Evolutionary conservation across 1,140 invertebrate species (phyloP), one percentile per base, ranked within the genome.

Genomic region (Elymnias hypermnestra): DNA sequence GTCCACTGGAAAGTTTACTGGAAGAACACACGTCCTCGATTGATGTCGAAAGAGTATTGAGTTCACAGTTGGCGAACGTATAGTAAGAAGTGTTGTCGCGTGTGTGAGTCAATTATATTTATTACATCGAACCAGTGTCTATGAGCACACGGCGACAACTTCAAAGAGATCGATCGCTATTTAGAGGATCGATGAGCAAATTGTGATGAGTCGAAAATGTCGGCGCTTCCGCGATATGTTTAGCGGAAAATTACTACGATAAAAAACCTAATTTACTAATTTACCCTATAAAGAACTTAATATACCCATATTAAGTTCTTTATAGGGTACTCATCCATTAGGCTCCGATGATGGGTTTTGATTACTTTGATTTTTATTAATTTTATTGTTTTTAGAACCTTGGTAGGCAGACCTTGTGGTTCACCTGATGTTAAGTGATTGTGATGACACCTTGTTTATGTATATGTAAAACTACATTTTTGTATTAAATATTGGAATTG

Each of bases 21-120:
- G 68, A 73, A 54, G 57, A n/a, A 66, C 66, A 72, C 58, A 72
- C 77, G 69, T 77, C 64, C 71, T 68, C 76, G 64, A 54, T 77
- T 63, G 57, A 62, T 67, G 79, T 76, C 63, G 68, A 75, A 78
- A 60, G 74, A 65, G 71, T 67, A 73, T 83, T 81, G 74, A 83
- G 67, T 68, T 71, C 64, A 62, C 63, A 74, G 63, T 77, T 71
- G 67, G 73, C 72, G 58, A 70, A 64, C 64, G 68, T 61, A 60
- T 57, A 53, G 62, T 63, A 62, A 66, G 63, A 64, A 67, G 64
- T 72, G 63, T 67, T 72, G 71, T 72, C 73, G 66, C 60, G 61
- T 69, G 64, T 69, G 73, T 64, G 73, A 69, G 68, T 81, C 67
- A 72, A 82, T 82, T 84, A 84, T 84, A 82, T 84, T 81, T 84